These are phyloP conservation scores for Ctenodactylus gundi DNA, from an alignment of 2,113 vertebrate genomes.

Conservation along the genomic window DNA sequence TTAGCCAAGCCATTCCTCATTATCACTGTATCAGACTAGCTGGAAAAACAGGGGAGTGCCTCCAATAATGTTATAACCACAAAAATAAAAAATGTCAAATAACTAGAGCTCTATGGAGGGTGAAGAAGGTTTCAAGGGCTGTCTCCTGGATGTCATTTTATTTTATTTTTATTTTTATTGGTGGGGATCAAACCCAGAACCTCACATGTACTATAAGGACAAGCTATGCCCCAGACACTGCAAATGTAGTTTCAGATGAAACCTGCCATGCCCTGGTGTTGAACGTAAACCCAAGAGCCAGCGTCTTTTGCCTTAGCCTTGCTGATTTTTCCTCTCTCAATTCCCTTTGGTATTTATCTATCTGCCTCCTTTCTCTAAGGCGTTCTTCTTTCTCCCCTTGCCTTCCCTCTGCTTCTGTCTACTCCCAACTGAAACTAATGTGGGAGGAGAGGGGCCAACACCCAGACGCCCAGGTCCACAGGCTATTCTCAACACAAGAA, in stretches of 20 bases:
- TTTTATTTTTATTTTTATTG: background rate
- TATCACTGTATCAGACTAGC: background rate
- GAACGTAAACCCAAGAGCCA: background rate
- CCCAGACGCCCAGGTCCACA: background rate
- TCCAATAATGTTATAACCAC: background rate
- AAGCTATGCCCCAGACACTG: background rate
- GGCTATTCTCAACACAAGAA: background rate
- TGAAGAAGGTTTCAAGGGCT: background rate
- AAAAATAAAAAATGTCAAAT: background rate
- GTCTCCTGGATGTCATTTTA: background rate
- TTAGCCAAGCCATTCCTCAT: background rate
- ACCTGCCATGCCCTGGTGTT: background rate
- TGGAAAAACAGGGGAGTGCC: background rate
- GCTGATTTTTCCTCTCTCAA: background rate
- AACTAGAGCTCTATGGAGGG: background rate
- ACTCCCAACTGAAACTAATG: slow-evolving; percentile 20
- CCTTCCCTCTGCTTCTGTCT: background rate
- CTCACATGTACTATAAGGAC: background rate
- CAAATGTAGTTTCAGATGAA: background rate
- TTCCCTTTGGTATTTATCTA: background rate
- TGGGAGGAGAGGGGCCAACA: background rate
- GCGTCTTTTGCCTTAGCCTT: background rate
- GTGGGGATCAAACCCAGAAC: background rate
- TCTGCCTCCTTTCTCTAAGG: background rate
- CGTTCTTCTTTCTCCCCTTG: background rate